Conservation (phyloP, 1,140 invertebrate genomes). For the Catajapyx aquilonaris region DNA sequence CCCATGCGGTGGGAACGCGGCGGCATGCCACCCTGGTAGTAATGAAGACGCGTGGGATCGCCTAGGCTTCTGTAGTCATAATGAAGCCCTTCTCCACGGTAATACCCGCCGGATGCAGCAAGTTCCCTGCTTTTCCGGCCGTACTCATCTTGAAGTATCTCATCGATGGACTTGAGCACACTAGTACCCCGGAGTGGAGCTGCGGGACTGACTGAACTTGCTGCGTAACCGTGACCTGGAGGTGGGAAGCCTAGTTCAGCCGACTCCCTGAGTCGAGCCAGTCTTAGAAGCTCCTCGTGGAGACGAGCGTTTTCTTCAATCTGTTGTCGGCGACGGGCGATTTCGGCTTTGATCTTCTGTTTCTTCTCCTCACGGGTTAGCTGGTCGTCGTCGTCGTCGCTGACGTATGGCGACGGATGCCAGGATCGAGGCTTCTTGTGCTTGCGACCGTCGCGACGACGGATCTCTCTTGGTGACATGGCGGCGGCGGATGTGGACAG, state of each 20-base stretch:
- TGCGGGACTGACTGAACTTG: constrained; percentile 1
- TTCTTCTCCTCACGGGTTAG: constrained; percentile 33
- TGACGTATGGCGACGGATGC: constrained; percentile 33
- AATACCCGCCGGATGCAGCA: constrained; percentile 5
- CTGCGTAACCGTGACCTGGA: constrained; percentile 6
- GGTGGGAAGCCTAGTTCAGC: constrained; percentile 18
- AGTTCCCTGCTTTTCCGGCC: constrained; percentile 6
- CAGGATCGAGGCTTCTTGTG: constrained; percentile 29
- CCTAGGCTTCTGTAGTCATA: constrained; percentile 8
- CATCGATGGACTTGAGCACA: constrained; percentile 29
- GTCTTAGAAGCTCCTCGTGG: constrained; percentile 30
- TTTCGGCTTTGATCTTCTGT: constrained; percentile 37
- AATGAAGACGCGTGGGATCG: constrained; percentile 5
- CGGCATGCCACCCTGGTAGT: constrained; percentile 9
- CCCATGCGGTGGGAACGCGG: constrained; percentile 7
- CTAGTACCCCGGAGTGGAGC: constrained; percentile 11
- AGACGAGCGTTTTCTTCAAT: constrained; percentile 36
- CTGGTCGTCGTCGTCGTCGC: constrained; percentile 26
- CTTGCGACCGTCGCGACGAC: constrained; percentile 15
- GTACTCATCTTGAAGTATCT: constrained; percentile 23
- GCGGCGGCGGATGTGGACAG: constrained; percentile 4
- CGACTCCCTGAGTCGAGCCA: constrained; percentile 24
- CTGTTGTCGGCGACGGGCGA: constrained; percentile 33
- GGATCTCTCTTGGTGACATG: constrained; percentile 3
- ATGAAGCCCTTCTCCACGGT: constrained; percentile 7